These are phyloP conservation scores for Phyllotis vaccarum DNA, from an alignment of 2,797 vertebrate species.

Conservation along the genomic window DNA sequence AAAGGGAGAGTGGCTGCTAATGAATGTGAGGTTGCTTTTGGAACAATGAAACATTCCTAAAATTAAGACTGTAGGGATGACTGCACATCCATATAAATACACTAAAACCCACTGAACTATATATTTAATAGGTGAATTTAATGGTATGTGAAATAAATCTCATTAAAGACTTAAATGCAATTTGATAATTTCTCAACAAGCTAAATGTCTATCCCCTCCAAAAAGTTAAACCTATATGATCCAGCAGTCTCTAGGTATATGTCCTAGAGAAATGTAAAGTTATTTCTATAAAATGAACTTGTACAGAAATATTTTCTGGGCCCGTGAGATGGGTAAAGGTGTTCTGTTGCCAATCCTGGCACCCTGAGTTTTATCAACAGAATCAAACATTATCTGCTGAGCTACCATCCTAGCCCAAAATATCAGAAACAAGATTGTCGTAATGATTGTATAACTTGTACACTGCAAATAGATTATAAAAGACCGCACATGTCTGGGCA, in stretches of 20 bases:
- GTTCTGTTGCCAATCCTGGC: neutral
- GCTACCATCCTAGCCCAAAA: neutral
- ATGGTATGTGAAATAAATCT: neutral
- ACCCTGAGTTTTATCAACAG: neutral
- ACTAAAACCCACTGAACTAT: neutral
- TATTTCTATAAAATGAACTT: neutral
- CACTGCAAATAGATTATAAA: conserved; percentile 1
- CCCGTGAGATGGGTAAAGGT: neutral
- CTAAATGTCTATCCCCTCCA: neutral
- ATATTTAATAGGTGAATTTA: neutral
- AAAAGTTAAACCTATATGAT: neutral
- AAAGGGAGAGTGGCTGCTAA: neutral
- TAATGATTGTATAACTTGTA: neutral
- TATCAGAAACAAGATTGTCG: neutral
- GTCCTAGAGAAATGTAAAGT: conserved; percentile 12
- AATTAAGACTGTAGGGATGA: neutral
- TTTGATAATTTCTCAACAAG: conserved; percentile 35
- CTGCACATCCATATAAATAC: neutral
- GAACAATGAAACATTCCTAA: conserved; percentile 21
- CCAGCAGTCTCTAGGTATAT: neutral
- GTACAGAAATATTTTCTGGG: neutral
- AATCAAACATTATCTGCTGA: neutral
- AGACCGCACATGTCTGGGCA: neutral
- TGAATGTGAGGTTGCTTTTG: neutral
- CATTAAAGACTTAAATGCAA: neutral